These are phyloP conservation scores for Manis javanica DNA, from an alignment of 2,797 vertebrate species.

Conservation along the genomic window DNA sequence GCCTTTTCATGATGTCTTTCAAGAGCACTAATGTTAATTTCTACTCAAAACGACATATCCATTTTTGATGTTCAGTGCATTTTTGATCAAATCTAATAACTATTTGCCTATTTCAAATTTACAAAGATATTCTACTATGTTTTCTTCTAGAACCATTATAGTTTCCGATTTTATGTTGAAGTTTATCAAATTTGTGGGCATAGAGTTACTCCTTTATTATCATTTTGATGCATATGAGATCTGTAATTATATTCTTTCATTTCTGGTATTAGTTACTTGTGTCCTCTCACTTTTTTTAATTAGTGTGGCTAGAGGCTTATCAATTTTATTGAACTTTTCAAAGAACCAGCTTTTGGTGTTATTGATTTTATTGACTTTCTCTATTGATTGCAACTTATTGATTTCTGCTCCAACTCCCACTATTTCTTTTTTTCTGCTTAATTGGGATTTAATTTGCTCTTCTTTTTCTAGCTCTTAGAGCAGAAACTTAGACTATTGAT, in stretches of 20 bases:
- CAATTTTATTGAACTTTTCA: background rate
- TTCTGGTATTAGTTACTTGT: background rate
- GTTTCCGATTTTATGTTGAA: background rate
- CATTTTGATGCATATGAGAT: background rate
- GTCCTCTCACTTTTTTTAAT: background rate
- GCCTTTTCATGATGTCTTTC: background rate
- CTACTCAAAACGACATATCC: background rate
- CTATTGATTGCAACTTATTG: background rate
- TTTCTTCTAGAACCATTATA: constrained; percentile 1
- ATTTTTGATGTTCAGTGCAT: background rate
- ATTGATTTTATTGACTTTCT: background rate
- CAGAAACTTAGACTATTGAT: background rate
- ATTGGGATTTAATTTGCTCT: background rate
- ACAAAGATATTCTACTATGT: background rate
- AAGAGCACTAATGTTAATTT: background rate
- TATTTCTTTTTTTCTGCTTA: background rate
- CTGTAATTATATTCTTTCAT: background rate
- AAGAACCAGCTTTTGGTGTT: background rate
- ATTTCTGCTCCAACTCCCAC: background rate
- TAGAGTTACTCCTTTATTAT: background rate
- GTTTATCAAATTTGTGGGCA: background rate
- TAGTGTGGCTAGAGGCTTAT: background rate
- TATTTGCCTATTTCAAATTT: background rate
- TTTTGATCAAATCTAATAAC: constrained; percentile 30
- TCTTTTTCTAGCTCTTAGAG: background rate